Percentiles rank a stretch among this genome's conserved stretches.
Conservation (phyloP, 1,140 invertebrate genomes). For the Gonioctena quinquepunctata region DNA sequence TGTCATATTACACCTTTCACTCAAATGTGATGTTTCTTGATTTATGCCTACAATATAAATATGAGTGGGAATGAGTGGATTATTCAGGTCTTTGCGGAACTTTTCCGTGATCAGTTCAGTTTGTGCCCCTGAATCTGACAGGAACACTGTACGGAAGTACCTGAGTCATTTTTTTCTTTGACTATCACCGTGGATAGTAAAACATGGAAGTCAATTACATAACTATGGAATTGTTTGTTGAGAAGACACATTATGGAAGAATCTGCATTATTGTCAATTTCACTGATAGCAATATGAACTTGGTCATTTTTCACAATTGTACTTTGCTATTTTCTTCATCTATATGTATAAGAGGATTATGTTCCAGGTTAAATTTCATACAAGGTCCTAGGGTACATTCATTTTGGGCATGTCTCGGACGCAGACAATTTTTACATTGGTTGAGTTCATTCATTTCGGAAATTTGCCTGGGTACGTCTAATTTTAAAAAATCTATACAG, state of each 20-base stretch:
- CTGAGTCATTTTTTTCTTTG: slow-evolving; percentile 5
- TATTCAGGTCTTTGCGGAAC: slow-evolving; percentile 11
- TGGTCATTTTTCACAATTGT: too few relatives aligned
- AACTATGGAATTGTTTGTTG: slow-evolving; percentile 16
- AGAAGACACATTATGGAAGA: slow-evolving; percentile 13
- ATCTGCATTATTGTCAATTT: not conserved
- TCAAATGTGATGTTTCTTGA: too few relatives aligned
- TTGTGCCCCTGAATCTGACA: not conserved
- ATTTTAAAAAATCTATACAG: too few relatives aligned
- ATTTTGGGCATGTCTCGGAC: not conserved
- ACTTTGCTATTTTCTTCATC: not conserved
- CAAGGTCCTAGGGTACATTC: not conserved
- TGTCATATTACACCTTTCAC: too few relatives aligned
- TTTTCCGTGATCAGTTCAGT: slow-evolving; percentile 17
- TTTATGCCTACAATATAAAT: slow-evolving; percentile 1
- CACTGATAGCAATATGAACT: not conserved
- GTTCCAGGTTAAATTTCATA: slow-evolving; percentile 1
- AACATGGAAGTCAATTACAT: not conserved
- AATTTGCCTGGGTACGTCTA: not conserved
- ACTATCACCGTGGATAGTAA: not conserved
- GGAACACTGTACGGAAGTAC: slow-evolving; percentile 14
- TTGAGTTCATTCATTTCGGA: not conserved
- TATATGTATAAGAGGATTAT: slow-evolving; percentile 13
- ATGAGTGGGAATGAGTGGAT: not conserved
- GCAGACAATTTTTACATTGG: not conserved